Base-by-base conservation (phyloP, 2,113 vertebrate species). In the Carassius carassius region DNA sequence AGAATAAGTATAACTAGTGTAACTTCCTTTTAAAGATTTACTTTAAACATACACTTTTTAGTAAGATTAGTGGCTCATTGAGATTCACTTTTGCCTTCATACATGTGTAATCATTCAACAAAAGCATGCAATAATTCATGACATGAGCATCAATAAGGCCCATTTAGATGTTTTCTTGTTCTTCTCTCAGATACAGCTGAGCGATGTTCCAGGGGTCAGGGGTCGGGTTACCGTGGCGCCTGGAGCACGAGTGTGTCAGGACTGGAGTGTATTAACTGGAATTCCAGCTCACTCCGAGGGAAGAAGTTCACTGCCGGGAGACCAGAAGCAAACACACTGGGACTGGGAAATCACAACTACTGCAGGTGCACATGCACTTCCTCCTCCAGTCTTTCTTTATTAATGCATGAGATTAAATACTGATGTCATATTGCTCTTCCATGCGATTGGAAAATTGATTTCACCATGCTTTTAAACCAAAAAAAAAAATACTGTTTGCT, bases 341-440 rank as follows among this genome's bases (percentile, higher is more conserved):
- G 97, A 2, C 65, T 99, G 10, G 97, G 97, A 11, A 97, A 98
- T 51, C 98, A 99, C 93, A 99, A 99, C 90, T 97, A 96, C 58
- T 99, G 98, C 95, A 97, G 98, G 98, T 98, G 87, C 89, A 84
- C n/a, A 2, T 1, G 17, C 25, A 41, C 35, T 25, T 6, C 44
- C 44, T 51, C 49, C 67, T 51, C 51, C 67, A 54, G n/a, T 1
- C n/a, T 16, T n/a, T 11, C 16, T 11, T 10, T 0, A 21, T 37
- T 23, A n/a, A 69, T 14, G 25, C 25, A 67, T 67, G 25, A 6
- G 16, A 2, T 32, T 67, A 4, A 17, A 19, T 32, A 21, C 17
- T 35, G 16, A 4, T 35, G 32, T 10, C 63, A 32, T 67, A 67
- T 32, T 32, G 63, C 63, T 32, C 6, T 17, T 67, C 13, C 5